Evolutionary conservation across 2,797 vertebrate genomes (phyloP).

Genomic region (Gymnoscopelus braueri): DNA sequence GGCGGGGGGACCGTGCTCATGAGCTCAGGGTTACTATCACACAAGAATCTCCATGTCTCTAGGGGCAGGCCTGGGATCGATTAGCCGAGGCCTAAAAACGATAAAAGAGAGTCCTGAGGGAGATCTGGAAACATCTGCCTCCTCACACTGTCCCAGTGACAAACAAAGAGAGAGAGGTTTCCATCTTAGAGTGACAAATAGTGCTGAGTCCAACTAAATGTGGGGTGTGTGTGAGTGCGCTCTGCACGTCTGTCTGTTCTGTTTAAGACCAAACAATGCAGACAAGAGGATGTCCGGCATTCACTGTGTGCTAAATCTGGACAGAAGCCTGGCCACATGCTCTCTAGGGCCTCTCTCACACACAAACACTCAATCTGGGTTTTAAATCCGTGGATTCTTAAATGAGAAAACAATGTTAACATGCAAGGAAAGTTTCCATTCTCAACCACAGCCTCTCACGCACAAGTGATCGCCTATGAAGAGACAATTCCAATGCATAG

Average conservation of each 20-base stretch:
- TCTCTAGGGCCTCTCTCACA: slow-evolving; percentile 41
- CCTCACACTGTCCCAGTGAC: slow-evolving; percentile 2
- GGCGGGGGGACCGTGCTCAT: slow-evolving; percentile 34
- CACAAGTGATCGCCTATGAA: slow-evolving; percentile 19
- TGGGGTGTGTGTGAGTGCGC: slow-evolving; percentile 32
- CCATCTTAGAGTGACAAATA: slow-evolving; percentile 30
- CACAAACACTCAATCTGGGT: slow-evolving; percentile 47
- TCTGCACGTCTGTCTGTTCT: not conserved
- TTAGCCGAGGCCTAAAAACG: slow-evolving; percentile 69
- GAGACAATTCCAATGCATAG: slow-evolving; percentile 51
- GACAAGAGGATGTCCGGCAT: slow-evolving; percentile 29
- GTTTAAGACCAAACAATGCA: slow-evolving; percentile 40
- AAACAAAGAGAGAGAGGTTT: slow-evolving; percentile 32
- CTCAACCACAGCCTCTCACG: slow-evolving; percentile 25
- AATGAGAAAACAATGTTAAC: slow-evolving; percentile 62
- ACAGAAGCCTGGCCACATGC: slow-evolving; percentile 10
- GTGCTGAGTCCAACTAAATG: slow-evolving; percentile 43
- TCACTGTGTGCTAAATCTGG: slow-evolving; percentile 43
- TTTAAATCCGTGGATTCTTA: slow-evolving; percentile 58
- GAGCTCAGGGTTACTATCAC: slow-evolving; percentile 73
- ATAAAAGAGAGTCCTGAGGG: slow-evolving; percentile 65
- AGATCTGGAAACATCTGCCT: slow-evolving; percentile 69
- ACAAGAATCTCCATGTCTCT: slow-evolving; percentile 65
- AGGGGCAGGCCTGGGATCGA: slow-evolving; percentile 62
- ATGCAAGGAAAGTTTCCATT: slow-evolving; percentile 53